phyloP scores from a whole-genome alignment of 2,888 invertebrate species.

The Azorinus chamasolen region DNA sequence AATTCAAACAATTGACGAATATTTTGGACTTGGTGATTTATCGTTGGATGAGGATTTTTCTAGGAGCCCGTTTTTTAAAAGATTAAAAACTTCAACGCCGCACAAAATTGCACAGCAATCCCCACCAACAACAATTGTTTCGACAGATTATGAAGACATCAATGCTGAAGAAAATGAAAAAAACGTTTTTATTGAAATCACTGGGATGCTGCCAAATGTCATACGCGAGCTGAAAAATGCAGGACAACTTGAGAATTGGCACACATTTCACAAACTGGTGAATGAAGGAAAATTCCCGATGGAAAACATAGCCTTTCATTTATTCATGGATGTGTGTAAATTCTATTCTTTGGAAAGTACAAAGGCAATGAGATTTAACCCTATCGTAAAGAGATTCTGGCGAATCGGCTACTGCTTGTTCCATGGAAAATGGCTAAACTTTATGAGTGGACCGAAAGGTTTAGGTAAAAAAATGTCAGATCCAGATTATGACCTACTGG shows the following conservation, averaged over 20 bases:
- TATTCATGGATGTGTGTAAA: conserved; percentile 22
- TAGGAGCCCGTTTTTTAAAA: background rate
- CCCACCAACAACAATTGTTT: too few relatives aligned
- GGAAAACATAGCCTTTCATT: conserved; percentile 12
- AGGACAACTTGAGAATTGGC: conserved; percentile 3
- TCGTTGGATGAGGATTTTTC: background rate
- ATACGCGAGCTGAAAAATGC: too few relatives aligned
- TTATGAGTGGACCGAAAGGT: conserved; percentile 37
- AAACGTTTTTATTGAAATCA: too few relatives aligned
- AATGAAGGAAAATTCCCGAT: conserved; percentile 1
- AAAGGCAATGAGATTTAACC: background rate
- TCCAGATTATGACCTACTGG: background rate
- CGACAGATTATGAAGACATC: background rate
- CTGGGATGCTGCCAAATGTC: too few relatives aligned
- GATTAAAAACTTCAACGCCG: background rate
- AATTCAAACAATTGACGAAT: too few relatives aligned
- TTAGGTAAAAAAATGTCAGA: background rate
- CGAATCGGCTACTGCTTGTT: conserved; percentile 34
- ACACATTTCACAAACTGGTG: background rate
- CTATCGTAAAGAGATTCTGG: conserved; percentile 27
- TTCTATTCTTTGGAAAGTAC: background rate
- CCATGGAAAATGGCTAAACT: conserved; percentile 27
- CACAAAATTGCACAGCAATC: background rate
- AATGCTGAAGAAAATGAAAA: background rate
- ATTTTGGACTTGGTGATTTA: background rate